Conservation (phyloP, 2,113 vertebrate genomes). For the Atrichornis clamosus region DNA sequence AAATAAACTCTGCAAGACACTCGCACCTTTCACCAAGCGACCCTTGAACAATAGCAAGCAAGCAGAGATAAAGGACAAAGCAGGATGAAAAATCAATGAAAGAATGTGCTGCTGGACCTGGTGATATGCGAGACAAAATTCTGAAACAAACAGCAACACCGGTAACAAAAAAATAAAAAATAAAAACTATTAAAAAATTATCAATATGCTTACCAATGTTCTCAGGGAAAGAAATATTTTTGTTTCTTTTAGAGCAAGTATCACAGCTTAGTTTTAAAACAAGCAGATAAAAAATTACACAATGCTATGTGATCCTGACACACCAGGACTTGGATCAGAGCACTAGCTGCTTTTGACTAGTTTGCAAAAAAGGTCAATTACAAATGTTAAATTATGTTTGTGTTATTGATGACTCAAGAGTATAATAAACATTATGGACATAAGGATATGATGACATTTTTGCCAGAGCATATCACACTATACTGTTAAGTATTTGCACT, state of each 20-base stretch:
- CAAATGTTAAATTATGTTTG: background rate
- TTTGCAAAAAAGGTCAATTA: background rate
- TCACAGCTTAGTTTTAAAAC: background rate
- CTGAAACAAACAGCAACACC: background rate
- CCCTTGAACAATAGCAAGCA: conserved; percentile 72
- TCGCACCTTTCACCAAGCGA: conserved; percentile 72
- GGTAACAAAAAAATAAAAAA: background rate
- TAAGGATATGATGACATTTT: background rate
- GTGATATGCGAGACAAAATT: background rate
- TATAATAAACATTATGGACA: background rate
- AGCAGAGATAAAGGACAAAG: conserved; percentile 73
- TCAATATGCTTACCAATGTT: background rate
- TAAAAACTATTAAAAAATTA: background rate
- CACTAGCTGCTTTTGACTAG: background rate
- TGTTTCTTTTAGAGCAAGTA: background rate
- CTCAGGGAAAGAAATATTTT: background rate
- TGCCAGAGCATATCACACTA: background rate
- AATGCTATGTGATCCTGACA: fast-evolving
- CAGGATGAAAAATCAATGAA: conserved; percentile 6
- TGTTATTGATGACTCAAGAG: background rate
- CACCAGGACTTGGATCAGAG: background rate
- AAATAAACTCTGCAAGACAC: conserved; percentile 72
- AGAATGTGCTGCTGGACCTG: background rate
- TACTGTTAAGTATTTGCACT: background rate
- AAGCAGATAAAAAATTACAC: background rate